phyloP scores from a whole-genome alignment of 2,888 invertebrate species.

The Coelinius sp. region DNA sequence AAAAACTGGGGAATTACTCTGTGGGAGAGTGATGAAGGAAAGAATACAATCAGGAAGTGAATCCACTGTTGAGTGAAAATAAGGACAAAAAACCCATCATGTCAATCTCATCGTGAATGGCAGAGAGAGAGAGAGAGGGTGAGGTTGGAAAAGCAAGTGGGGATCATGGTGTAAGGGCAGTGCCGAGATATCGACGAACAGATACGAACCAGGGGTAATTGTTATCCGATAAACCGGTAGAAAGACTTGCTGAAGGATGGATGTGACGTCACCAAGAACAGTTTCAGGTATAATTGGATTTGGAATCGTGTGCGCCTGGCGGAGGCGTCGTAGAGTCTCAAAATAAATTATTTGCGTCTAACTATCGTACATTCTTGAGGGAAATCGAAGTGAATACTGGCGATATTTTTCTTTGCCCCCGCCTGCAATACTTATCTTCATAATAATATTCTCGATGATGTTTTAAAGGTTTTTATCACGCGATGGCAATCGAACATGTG shows the following conservation, averaged over 20 bases:
- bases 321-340: neutral
- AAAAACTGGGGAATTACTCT: conserved; percentile 1
- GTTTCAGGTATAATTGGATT: conserved; percentile 59
- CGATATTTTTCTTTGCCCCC: neutral
- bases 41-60: conserved; percentile 26
- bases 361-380: conserved; percentile 16
- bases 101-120: neutral
- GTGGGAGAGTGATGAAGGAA: conserved; percentile 14
- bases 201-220: conserved; percentile 50
- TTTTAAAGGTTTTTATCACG: neutral
- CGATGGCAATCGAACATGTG: neutral
- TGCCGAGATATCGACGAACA: conserved; percentile 52
- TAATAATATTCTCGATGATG: neutral
- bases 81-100: neutral
- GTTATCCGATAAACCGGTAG: conserved; percentile 55
- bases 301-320: conserved; percentile 46
- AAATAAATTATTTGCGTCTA: conserved; percentile 51
- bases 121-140: neutral
- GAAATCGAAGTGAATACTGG: neutral
- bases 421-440: neutral
- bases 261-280: conserved; percentile 58
- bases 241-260: conserved; percentile 54
- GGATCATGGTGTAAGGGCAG: conserved; percentile 13
- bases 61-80: neutral
- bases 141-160: conserved; percentile 5